Evolutionary conservation across 2,888 invertebrate genomes (phyloP).

Genomic region (Nasonovia ribisnigri): DNA sequence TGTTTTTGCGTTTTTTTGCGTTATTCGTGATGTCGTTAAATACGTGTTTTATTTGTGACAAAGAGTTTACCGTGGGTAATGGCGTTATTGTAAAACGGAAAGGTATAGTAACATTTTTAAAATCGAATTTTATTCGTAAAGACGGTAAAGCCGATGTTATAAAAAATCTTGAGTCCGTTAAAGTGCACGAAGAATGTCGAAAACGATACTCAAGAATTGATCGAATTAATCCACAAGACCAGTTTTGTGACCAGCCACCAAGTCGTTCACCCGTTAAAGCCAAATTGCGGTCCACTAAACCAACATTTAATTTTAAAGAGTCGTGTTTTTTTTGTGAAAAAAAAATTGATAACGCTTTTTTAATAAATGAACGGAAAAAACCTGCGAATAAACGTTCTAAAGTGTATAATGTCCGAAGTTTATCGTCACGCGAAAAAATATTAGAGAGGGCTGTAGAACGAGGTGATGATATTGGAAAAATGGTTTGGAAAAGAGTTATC

Average conservation of each 20-base stretch:
- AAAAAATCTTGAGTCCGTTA: not conserved
- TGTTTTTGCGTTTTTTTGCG: no score
- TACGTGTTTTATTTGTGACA: conserved; percentile 34
- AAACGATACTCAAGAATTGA: conserved; percentile 37
- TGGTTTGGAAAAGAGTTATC: conserved; percentile 23
- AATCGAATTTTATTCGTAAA: not conserved
- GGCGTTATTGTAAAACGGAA: conserved; percentile 14
- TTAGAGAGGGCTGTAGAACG: conserved; percentile 7
- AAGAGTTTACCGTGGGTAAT: not conserved
- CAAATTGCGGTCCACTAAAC: not conserved
- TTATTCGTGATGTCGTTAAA: not conserved
- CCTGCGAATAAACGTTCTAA: conserved; percentile 12
- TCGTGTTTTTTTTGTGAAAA: conserved; percentile 19
- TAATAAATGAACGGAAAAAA: conserved; percentile 36
- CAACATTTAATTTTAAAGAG: conserved; percentile 13
- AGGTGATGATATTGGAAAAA: conserved; percentile 36
- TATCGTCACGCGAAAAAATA: conserved; percentile 10
- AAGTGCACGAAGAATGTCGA: conserved; percentile 18
- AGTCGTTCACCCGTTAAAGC: conserved; percentile 22
- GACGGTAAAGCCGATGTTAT: not conserved
- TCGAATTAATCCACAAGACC: not conserved
- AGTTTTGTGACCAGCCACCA: not conserved
- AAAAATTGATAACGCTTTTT: conserved; percentile 22
- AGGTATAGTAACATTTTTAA: conserved; percentile 17
- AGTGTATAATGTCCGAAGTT: conserved; percentile 18